Conservation (phyloP, 1,140 invertebrate species). For the Drosophila miranda region DNA sequence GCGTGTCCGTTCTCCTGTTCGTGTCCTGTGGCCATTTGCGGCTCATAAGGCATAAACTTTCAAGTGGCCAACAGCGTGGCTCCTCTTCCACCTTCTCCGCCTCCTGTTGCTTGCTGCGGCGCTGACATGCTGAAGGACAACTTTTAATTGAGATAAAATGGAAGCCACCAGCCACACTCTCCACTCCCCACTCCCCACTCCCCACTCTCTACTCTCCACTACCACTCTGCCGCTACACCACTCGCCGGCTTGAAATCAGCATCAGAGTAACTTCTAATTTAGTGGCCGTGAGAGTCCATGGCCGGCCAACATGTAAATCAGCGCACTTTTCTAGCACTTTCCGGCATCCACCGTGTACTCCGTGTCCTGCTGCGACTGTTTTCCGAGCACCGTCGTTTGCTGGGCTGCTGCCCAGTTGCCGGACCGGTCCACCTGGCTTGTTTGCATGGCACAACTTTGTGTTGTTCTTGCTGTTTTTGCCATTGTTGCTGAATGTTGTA, state of each 20-base stretch:
- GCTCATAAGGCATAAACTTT: slow-evolving; percentile 81
- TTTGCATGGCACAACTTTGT: slow-evolving; percentile 68
- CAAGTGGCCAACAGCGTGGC: slow-evolving; percentile 68
- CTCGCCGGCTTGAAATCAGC: slow-evolving; percentile 62
- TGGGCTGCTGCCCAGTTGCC: slow-evolving; percentile 5
- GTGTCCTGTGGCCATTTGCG: slow-evolving; percentile 77
- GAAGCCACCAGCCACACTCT: slow-evolving; percentile 24
- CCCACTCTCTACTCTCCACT: not conserved
- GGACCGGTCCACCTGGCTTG: slow-evolving; percentile 43
- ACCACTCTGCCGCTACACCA: not conserved
- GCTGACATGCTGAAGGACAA: slow-evolving; percentile 79
- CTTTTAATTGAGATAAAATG: slow-evolving; percentile 81
- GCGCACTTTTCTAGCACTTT: slow-evolving; percentile 70
- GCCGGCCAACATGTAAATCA: slow-evolving; percentile 74
- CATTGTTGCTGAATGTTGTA: slow-evolving; percentile 53
- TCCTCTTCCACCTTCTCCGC: slow-evolving; percentile 4
- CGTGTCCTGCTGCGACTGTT: slow-evolving; percentile 2
- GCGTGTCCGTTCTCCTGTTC: slow-evolving; percentile 44
- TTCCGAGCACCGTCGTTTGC: not conserved
- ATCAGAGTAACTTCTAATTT: slow-evolving; percentile 80
- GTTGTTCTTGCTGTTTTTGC: slow-evolving; percentile 53
- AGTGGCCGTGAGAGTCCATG: slow-evolving; percentile 72
- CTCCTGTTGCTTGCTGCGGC: slow-evolving; percentile 1
- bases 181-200: not conserved
- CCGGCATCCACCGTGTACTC: slow-evolving; percentile 12